phyloP scores from a whole-genome alignment of 2,113 vertebrate species.

The Casuarius casuarius region DNA sequence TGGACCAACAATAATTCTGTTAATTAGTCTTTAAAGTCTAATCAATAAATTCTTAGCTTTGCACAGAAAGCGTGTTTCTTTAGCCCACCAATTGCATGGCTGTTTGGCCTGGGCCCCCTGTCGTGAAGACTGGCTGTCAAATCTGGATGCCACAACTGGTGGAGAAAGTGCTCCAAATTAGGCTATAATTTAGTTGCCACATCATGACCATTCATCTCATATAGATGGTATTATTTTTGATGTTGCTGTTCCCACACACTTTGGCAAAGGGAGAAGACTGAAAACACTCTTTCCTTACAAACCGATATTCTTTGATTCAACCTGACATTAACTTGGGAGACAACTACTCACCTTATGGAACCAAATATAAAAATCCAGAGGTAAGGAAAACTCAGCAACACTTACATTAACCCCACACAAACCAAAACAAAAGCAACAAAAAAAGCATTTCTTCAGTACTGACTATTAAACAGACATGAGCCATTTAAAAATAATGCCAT shows the following conservation, averaged over 20 bases:
- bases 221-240: background rate
- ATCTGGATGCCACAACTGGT: background rate
- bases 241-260: background rate
- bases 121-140: background rate
- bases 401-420: background rate
- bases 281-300: background rate
- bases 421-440: background rate
- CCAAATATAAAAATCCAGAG: background rate
- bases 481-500: background rate
- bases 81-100: background rate
- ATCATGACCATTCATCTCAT: rapidly evolving
- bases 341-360: background rate
- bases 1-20: background rate
- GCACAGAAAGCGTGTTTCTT: background rate
- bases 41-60: background rate
- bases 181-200: background rate
- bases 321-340: background rate
- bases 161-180: background rate
- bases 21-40: background rate
- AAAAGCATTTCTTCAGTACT: background rate
- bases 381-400: background rate
- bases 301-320: background rate
- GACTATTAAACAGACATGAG: background rate
- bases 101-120: background rate
- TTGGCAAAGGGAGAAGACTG: background rate